Base-by-base conservation (phyloP, 2,888 invertebrate genomes). In the Microplitis deprimator region DNA sequence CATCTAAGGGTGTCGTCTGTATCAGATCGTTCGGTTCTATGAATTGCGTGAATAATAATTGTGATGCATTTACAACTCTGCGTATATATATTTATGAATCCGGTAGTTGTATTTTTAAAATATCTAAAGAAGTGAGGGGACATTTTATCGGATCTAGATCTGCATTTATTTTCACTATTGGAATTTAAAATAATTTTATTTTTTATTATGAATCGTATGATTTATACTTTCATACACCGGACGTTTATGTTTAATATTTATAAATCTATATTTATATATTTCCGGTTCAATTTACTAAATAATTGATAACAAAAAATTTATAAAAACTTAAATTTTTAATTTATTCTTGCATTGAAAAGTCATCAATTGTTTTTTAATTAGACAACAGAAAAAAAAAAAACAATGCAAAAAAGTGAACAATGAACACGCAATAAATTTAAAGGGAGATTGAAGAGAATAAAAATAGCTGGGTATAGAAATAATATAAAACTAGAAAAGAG, bases 21-120 rank as follows among this genome's bases (percentile, higher is more conserved):
- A 60, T 62, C 59, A 10, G 67, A 73, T 50, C 70, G 10, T 29
- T 67, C 65, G 65, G 60, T 13, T 73, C 4, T 50, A 50, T 50
- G 67, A 50, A 67, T 67, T 29, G 29, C 60, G 73, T 73, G 73
- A 73, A 73, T 73, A 73, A 73, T 73, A 73, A 73, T 67, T 73
- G 17, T 38, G 38, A 17, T 60, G 70, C 60, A n/a, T 60, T 13
- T 38, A 29, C n/a, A 29, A n/a, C 39, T 41, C 4, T 41, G 17
- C 8, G 16, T 68, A 7, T 41, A 40, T 71, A 61, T 50, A 50
- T 8, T 50, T 50, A 50, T 50, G 50, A 50, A 10, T 50, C 6
- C 20, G 38, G 10, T 67, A 67, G 13, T 50, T 50, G 13, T 13
- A 1, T 50, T 50, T 50, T 13, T 13, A 50, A 50, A 50, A 13